Evolutionary conservation across 2,797 vertebrate genomes (phyloP), one percentile per base, ranked within the genome.

Genomic region (Tapera naevia): DNA sequence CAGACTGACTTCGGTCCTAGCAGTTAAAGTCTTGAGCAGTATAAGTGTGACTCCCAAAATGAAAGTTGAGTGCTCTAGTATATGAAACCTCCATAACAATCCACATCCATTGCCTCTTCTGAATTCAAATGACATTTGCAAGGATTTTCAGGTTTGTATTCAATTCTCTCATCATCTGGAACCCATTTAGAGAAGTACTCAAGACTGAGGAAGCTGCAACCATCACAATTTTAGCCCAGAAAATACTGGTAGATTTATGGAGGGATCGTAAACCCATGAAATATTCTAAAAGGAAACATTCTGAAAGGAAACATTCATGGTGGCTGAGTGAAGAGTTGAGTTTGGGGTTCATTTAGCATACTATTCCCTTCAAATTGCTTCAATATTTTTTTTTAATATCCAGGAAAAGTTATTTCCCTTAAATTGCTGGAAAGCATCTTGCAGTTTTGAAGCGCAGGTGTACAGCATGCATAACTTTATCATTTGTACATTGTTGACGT

Each of bases 401-500:
- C 16, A 62, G 24, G 23, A 65, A 48, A 85, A 71, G 11, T 53
- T 53, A 37, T 33, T 18, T 61, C 10, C 25, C 5, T 32, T 69
- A 65, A 72, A 65, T 19, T 72, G 8, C 30, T 70, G 51, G 32
- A 50, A 94, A 78, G 6, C 39, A 66, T 8, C 4, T 74, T 15
- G 7, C 0, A 0, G 23, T 91, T 89, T n/a, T 75, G 41, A 75
- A 54, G 50, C 24, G 80, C 4, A 35, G 17, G 6, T 24, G 1
- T 50, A n/a, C 0, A 0, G 10, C 25, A 60, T 17, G 7, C 5
- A 4, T n/a, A 32, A 41, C 15, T 87, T 71, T 65, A 45, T 23
- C 17, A 27, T 69, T 58, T 43, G 8, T n/a, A 64, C 6, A 8
- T 35, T 64, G 37, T n/a, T 84, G 41, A 80, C 27, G 22, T 46